These are phyloP conservation scores for Actenoides hombroni DNA, from an alignment of 2,113 vertebrate species.

Conservation along the genomic window DNA sequence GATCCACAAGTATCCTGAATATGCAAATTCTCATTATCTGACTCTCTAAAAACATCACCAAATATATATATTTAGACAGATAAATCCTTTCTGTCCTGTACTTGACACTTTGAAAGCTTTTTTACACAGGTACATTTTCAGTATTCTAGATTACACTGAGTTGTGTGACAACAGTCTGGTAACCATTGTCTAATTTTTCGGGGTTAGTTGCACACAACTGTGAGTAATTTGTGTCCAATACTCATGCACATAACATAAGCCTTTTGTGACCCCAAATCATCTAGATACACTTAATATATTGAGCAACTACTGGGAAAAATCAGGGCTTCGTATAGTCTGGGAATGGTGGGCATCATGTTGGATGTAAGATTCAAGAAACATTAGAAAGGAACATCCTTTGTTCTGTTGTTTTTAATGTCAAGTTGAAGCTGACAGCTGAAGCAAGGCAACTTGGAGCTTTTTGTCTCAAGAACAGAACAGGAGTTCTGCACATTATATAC, in stretches of 20 bases:
- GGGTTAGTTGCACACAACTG: neutral
- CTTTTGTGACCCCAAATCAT: neutral
- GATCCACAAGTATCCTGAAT: neutral
- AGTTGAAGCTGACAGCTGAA: neutral
- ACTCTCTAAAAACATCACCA: neutral
- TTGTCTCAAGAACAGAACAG: neutral
- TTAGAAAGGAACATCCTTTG: neutral
- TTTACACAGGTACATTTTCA: neutral
- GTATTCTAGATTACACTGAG: neutral
- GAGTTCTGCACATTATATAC: rapidly evolving
- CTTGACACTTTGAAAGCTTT: neutral
- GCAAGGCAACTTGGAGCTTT: neutral
- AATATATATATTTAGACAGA: neutral
- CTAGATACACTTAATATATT: neutral
- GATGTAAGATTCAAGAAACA: neutral
- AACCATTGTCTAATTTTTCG: neutral
- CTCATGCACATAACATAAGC: neutral
- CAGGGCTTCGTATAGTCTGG: neutral
- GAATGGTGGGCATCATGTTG: neutral
- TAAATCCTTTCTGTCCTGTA: neutral
- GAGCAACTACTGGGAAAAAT: neutral
- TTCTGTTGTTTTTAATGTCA: neutral
- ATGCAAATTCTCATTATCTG: neutral
- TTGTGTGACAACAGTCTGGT: neutral
- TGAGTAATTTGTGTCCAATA: neutral